These are phyloP conservation scores for Otis tarda DNA, from an alignment of 2,113 vertebrate genomes.

Conservation along the genomic window DNA sequence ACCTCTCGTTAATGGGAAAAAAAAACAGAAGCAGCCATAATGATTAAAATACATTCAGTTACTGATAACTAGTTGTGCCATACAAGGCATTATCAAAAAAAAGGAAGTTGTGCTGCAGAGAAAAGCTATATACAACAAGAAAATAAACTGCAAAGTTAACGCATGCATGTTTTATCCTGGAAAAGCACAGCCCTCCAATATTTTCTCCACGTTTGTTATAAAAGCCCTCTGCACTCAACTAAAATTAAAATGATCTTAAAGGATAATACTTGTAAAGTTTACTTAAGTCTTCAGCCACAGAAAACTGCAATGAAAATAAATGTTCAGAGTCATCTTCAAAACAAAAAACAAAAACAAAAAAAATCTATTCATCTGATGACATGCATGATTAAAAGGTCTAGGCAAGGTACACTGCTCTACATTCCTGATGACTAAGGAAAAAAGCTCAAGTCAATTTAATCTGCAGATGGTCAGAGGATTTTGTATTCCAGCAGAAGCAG, in stretches of 20 bases:
- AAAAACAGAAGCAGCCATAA: slow-evolving; percentile 77
- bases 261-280: slow-evolving; percentile 79
- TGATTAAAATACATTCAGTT: slow-evolving; percentile 84
- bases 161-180: slow-evolving; percentile 81
- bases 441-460: slow-evolving; percentile 78
- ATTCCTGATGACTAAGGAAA: slow-evolving; percentile 76
- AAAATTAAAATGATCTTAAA: slow-evolving; percentile 83
- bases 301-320: slow-evolving; percentile 79
- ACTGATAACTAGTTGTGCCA: slow-evolving; percentile 78
- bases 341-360: slow-evolving; percentile 53
- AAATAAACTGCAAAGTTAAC: slow-evolving; percentile 78
- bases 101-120: slow-evolving; percentile 78
- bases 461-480: slow-evolving; percentile 78
- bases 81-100: slow-evolving; percentile 68
- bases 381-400: slow-evolving; percentile 85
- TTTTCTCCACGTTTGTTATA: slow-evolving; percentile 75
- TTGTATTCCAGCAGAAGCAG: slow-evolving; percentile 72
- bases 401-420: slow-evolving; percentile 77
- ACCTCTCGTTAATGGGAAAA: slow-evolving; percentile 76
- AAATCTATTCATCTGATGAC: slow-evolving; percentile 80
- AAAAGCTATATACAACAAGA: slow-evolving; percentile 81
- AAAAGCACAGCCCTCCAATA: slow-evolving; percentile 78
- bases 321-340: slow-evolving; percentile 79
- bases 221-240: slow-evolving; percentile 81
- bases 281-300: slow-evolving; percentile 80